phyloP scores from a whole-genome alignment of 1,140 invertebrate genomes.

The Papilio helenus region DNA sequence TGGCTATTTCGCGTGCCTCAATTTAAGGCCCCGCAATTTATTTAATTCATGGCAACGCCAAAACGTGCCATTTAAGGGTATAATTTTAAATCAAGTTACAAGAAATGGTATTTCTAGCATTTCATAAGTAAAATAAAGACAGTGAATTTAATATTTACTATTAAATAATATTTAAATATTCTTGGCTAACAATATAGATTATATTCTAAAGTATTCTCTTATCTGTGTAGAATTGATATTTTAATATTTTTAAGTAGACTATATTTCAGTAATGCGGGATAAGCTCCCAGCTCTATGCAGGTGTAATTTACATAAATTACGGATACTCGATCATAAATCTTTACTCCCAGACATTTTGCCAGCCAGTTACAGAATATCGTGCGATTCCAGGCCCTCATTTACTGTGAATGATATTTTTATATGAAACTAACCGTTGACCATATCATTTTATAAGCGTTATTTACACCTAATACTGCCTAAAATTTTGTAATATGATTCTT shows the following conservation, averaged over 20 bases:
- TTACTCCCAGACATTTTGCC: slow-evolving; percentile 14
- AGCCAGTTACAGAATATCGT: background rate
- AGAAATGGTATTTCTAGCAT: background rate
- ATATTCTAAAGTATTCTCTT: background rate
- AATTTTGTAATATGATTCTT: too few species aligned
- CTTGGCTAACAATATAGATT: too few species aligned
- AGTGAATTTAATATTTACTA: background rate
- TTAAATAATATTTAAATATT: background rate
- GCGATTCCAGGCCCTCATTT: background rate
- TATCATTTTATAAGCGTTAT: background rate
- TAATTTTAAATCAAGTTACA: background rate
- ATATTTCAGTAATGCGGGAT: background rate
- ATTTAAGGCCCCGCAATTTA: slow-evolving; percentile 12
- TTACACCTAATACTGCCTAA: too few species aligned
- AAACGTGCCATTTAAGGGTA: background rate
- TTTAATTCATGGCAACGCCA: slow-evolving; percentile 32
- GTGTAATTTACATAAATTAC: slow-evolving; percentile 10
- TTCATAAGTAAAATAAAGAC: background rate
- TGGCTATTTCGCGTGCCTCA: slow-evolving; percentile 38
- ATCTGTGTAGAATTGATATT: background rate
- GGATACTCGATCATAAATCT: slow-evolving; percentile 14
- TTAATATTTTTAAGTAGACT: background rate
- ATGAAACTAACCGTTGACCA: background rate
- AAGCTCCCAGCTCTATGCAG: background rate
- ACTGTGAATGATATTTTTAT: background rate